Evolutionary conservation across 2,113 vertebrate genomes (phyloP), one percentile per base, ranked within the genome.

Genomic region (Mobula hypostoma): DNA sequence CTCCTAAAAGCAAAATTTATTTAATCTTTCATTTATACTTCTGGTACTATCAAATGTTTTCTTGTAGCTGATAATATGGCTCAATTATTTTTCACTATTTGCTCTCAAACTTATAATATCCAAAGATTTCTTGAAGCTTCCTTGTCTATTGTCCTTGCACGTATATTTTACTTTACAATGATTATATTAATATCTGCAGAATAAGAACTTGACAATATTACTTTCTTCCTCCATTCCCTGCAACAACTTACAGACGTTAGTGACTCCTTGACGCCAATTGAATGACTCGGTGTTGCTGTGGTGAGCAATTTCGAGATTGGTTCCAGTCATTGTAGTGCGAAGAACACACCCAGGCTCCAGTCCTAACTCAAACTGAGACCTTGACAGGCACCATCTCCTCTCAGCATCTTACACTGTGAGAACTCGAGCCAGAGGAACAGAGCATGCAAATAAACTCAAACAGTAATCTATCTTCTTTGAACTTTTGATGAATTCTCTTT

Each of bases 261-360:
- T 29, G 12, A 90, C n/a, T 66, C 14, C 85, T 90, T n/a, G 61
- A 27, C 74, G 68, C 21, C 70, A 1, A 74, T 21, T 74, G 27
- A 93, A 93, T 93, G 9, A 74, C 27, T 93, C 36, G 8, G 68
- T 74, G 91, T 93, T 93, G 91, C 91, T 93, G 91, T 93, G 91
- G 70, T 74, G 70, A 93, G 24, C 24, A 21, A 74, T 74, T 74
- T 56, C 68, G 48, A 56, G 74, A 93, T 93, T 93, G 91, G 91
- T 93, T 93, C 85, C 70, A 93, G 91, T 93, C 48, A 93, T 93
- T 93, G 68, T 56, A 14, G 36, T 93, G 40, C 68, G 48, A 27
- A 74, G 91, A 12, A 48, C 91, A 76, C 40, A 74, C 68, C 70
- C 48, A 93, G 91, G 24, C 70, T 40, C 68, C 91, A 93, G 91